Conservation (phyloP, 2,113 vertebrate genomes). For the Mus pahari region DNA sequence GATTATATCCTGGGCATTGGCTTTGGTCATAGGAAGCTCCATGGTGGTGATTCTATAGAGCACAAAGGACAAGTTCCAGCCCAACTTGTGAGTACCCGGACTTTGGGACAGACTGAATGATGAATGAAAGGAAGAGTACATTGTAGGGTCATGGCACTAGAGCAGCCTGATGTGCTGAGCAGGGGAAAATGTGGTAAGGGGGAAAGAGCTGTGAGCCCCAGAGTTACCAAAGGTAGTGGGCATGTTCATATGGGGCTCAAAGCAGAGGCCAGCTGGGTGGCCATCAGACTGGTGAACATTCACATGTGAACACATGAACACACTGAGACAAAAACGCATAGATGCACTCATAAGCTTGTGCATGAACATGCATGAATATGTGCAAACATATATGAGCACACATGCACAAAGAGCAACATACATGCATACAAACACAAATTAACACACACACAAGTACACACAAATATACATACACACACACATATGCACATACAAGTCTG, state of each 20-base stretch:
- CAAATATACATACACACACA: neutral
- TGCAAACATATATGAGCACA: neutral
- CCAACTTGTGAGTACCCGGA: neutral
- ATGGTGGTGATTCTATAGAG: neutral
- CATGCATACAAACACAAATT: neutral
- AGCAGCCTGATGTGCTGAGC: neutral
- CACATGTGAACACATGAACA: neutral
- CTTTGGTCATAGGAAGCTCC: neutral
- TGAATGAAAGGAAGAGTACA: neutral
- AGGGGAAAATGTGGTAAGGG: neutral
- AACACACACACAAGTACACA: neutral
- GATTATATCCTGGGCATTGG: neutral
- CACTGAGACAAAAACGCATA: neutral
- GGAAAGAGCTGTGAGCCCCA: neutral
- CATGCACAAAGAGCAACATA: neutral
- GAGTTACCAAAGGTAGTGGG: neutral
- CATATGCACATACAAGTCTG: neutral
- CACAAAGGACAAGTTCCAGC: neutral
- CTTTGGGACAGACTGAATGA: neutral
- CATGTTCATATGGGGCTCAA: neutral
- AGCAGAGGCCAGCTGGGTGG: neutral
- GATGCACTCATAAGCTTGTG: neutral
- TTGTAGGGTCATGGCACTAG: neutral
- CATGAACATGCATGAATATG: neutral
- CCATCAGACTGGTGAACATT: neutral